These are phyloP conservation scores for Lonchura striata DNA, from an alignment of 2,113 vertebrate genomes.

Conservation along the genomic window DNA sequence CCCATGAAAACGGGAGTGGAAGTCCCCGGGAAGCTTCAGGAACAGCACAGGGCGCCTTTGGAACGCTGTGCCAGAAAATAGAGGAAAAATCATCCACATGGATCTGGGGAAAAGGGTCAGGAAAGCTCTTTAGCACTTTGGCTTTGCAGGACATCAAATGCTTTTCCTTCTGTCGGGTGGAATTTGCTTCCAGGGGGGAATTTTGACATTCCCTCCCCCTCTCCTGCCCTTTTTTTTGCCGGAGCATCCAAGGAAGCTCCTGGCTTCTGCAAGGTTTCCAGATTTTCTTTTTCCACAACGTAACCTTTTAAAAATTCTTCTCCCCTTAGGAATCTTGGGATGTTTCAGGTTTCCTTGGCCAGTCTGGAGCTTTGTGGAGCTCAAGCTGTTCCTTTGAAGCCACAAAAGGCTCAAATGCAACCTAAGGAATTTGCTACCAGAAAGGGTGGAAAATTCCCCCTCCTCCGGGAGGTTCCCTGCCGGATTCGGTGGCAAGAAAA, in stretches of 20 bases:
- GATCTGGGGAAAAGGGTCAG: neutral
- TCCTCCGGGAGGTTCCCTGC: neutral
- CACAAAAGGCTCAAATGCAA: conserved; percentile 33
- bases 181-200: neutral
- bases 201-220: neutral
- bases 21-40: neutral
- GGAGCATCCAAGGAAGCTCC: conserved; percentile 35
- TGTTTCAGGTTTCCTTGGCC: conserved; percentile 59
- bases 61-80: neutral
- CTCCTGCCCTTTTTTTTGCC: conserved; percentile 10
- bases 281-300: conserved; percentile 46
- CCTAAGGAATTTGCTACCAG: conserved; percentile 37
- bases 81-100: neutral
- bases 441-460: conserved; percentile 15
- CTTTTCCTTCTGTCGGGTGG: conserved; percentile 36
- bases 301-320: conserved; percentile 52
- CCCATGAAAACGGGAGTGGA: neutral
- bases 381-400: conserved; percentile 48
- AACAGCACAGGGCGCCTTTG: neutral
- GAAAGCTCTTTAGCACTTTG: neutral
- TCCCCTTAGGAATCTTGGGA: neutral
- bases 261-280: conserved; percentile 6
- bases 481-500: neutral
- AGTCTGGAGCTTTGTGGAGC: neutral
- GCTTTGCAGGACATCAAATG: neutral